Evolutionary conservation across 2,888 invertebrate genomes (phyloP), one percentile per base, ranked within the genome.

Genomic region (Napeogenes inachia): DNA sequence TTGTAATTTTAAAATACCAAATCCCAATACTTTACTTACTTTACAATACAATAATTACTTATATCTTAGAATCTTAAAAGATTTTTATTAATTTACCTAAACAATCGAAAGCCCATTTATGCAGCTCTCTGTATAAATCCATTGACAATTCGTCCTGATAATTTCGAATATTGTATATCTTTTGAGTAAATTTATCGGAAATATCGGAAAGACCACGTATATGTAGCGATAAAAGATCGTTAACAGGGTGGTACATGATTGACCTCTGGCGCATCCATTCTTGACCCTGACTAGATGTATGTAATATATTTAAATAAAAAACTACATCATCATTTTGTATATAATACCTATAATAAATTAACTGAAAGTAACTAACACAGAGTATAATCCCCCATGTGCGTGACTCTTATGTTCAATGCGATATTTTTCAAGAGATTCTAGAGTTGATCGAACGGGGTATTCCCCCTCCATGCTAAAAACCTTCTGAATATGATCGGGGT

Each of bases 31-130:
- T 2, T 5, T 6, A 35, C 35, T 42, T 10, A 12, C 42, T 6
- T 42, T 42, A 42, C 10, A 10, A 10, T 42, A 10, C 42, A 50
- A 30, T 21, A 50, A 30, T 13, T 21, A 21, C 30, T 50, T 50
- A 50, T 3, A 13, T 21, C 21, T 21, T 21, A 21, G 21, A 21
- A 21, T 30, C 50, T 10, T 42, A 10, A 42, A 42, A 50, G 12
- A 8, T 30, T 47, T 13, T 47, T 13, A 47, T n/a, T 32, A 46
- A 64, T 82, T 80, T 72, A 85, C 91, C 92, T 76, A 92, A 88
- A 81, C 94, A 93, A 82, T 95, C 94, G 69, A 94, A 86, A 56
- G 92, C 91, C 94, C 95, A 95, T 74, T 93, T 93, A 71, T 92
- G 91, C 35, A 94, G 75, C 72, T 94, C 93, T 62, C 89, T 88